Base-by-base conservation (phyloP, 2,888 invertebrate species). In the Brenthis ino region DNA sequence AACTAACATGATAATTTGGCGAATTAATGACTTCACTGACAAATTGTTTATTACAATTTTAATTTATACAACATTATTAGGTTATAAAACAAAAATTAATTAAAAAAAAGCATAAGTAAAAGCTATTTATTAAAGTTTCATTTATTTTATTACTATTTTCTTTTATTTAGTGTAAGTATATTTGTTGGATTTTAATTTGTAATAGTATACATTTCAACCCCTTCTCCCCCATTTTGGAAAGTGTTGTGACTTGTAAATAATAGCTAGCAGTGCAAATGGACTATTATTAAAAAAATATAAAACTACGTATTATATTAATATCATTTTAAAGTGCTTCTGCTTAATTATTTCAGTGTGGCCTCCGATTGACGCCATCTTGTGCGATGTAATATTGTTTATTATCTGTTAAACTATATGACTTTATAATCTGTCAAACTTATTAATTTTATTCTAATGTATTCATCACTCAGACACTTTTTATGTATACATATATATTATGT, bases 261-360 rank as follows among this genome's bases (percentile, higher is more conserved):
- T 48, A 50, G 66, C 69, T 48, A 50, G 66, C 71, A 67, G 71
- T 71, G 69, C 67, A 61, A 54, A 69, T 67, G 67, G 69, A 71
- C 71, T 16, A 60, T 67, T 64, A 64, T 56, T 68, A 68, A 66
- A 68, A 58, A 67, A 57, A 64, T 43, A 58, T 11, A 24, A 50
- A 43, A 8, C 11, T 43, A 11, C 37, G 63, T 68, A 63, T 16
- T 48, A 63, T 64, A 57, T 67, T 67, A 65, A 53, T 71, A 28
- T 69, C 57, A 67, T 61, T 20, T 57, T 37, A 43, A 16, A 57
- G 50, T 65, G 69, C 71, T 71, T 71, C 11, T 64, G 69, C 71
- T 67, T 68, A 16, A 50, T 50, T 28, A 63, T 48, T 64, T 70
- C 64, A 64, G 16, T 55, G 54, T 66, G 57, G 58, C 64, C 47